Evolutionary conservation across 37 sponge, comb jelly and placozoan species (phyloP), one percentile per base, ranked within the genome.

Genomic region (Cladorhizidae sp.): DNA sequence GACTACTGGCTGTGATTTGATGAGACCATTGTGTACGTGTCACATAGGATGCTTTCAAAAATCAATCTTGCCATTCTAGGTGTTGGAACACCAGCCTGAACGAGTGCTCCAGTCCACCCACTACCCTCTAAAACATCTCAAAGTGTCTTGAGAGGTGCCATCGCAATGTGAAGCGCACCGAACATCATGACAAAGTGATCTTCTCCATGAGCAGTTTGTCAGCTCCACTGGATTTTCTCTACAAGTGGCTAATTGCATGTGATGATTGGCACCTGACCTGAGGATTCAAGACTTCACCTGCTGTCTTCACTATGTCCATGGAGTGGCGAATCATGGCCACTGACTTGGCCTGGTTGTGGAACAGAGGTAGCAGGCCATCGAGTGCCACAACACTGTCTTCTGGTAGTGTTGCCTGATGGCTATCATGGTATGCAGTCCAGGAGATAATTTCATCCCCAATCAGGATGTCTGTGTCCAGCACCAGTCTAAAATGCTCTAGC

Each of bases 31-130:
- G 35, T 8, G 18, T 59, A 59, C 8, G 61, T 59, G 61, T 59
- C 61, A 59, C 61, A 59, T 59, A 18, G n/a, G 61, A 59, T 5
- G 61, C 18, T 59, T 59, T 59, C 61, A 59, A 12, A 59, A 58
- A 58, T 58, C 18, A 58, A 25, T 58, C 68, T n/a, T 35, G 39
- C 68, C 15, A 37, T 67, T 67, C 58, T 41, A 82, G 55, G 26
- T 36, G 70, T 36, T 12, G 68, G 54, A 63, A 67, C 71, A 20
- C 38, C 64, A 35, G 82, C 74, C 45, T 82, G 73, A 14, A 73
- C 74, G 8, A 82, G 82, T 72, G 82, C 82, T 57, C 22, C 57
- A 29, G 63, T 83, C 83, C 83, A 83, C 29, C 83, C 83, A 83
- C 42, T 39, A 40, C 71, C 84, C 15, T 43, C n/a, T 52, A 74